Base-by-base conservation (phyloP, 64 coral and sea anemone genomes). In the Montipora foliosa region DNA sequence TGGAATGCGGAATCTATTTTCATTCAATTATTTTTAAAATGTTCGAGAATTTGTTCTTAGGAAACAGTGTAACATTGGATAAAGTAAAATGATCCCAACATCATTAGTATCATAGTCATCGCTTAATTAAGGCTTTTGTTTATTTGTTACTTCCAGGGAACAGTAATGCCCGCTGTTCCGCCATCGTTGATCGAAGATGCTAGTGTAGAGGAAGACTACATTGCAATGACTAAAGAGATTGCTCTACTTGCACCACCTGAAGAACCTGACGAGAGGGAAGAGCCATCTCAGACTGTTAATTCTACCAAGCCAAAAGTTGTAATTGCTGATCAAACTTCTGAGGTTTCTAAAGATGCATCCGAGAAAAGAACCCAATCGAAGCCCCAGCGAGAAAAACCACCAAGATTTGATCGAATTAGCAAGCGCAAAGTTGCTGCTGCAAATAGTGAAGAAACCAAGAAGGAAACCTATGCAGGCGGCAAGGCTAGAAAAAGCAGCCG, bases 321-420 rank as follows among this genome's bases (percentile, higher is more conserved):
- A 95, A 50, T 22, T 71, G 10, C 45, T 47, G 93, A 90, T 3
- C 44, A 72, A 71, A 86, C 64, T 4, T 49, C 66, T 47, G 64
- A 86, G 60, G 45, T 29, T 72, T 46, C 44, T n/a, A 86, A 90
- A 78, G 84, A 61, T 49, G 9, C 13, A 29, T 67, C 69, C 14
- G 89, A 81, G n/a, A 89, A 97, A 66, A 91, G 87, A 74, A 79
- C 81, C 5, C 95, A 97, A 47, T 69, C 95, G 46, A 97, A 97
- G 78, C 95, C 89, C 45, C 95, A 94, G 78, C 73, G 87, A 87
- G 95, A 96, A 73, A 73, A 74, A 74, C 83, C 95, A 55, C 95
- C 95, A 88, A 87, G 93, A 51, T 95, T 95, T 98, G 96, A 98
- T 45, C 70, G 93, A 58, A 49, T 44, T 71, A 13, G 83, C 47